Percentiles rank a stretch among this genome's conserved stretches.
phyloP scores from a whole-genome alignment of 2,888 invertebrate species.

The Trypoxylon attenuatum region DNA sequence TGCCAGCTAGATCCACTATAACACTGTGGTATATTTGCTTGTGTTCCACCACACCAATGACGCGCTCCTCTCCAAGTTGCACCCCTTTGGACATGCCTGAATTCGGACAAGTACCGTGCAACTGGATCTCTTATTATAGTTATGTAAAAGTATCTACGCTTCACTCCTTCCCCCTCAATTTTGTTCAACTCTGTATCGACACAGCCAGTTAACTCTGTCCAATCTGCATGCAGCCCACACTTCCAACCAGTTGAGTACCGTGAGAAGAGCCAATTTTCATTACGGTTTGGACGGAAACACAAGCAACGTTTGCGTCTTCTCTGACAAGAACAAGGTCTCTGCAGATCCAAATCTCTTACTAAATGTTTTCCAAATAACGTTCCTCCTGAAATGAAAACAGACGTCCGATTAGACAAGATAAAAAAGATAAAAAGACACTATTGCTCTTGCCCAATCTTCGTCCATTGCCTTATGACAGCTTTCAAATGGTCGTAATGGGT shows the following conservation, averaged over 20 bases:
- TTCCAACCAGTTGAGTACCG: conserved; percentile 98
- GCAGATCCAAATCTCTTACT: conserved; percentile 93
- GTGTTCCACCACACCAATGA: conserved; percentile 80
- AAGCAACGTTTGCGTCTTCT: conserved; percentile 91
- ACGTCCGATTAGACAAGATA: too few relatives aligned
- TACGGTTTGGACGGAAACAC: conserved; percentile 93
- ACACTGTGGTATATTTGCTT: conserved; percentile 89
- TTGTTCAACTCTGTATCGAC: conserved; percentile 94
- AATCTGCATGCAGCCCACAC: conserved; percentile 98
- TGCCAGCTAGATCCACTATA: conserved; percentile 88
- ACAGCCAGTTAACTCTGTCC: conserved; percentile 96
- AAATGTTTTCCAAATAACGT: conserved; percentile 98
- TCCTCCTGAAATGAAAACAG: conserved; percentile 79
- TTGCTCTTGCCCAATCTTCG: too few relatives aligned
- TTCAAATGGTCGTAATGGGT: too few relatives aligned
- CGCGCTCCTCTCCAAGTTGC: conserved; percentile 94
- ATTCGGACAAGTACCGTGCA: conserved; percentile 95
- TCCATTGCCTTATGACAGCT: too few relatives aligned
- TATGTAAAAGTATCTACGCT: conserved; percentile 95
- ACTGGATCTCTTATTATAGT: conserved; percentile 96
- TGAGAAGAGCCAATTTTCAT: conserved; percentile 98
- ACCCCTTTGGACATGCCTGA: conserved; percentile 96
- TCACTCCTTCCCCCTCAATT: conserved; percentile 88
- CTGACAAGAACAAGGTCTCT: conserved; percentile 95
- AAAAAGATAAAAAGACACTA: too few relatives aligned